Base-by-base conservation (phyloP, 2,113 vertebrate species). In the Coturnix japonica region DNA sequence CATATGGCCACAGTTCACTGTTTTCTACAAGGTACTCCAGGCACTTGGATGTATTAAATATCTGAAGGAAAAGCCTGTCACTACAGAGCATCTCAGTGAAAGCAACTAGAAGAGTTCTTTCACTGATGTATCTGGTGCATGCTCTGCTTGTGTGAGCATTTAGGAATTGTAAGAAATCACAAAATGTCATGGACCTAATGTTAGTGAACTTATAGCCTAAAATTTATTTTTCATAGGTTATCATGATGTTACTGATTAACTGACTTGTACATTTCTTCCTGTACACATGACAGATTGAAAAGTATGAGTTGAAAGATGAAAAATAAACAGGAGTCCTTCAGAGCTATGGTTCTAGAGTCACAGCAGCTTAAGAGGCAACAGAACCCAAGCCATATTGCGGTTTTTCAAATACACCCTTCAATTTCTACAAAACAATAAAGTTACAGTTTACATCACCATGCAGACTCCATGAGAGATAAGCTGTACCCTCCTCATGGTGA, bases 391-490 rank as follows among this genome's bases (percentile, higher is more conserved):
- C 43, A 2, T 19, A 19, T 56, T 35, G 3, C 35, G 89, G 33
- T 7, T 65, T 43, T 39, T 26, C 53, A 69, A 43, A 64, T 15
- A 37, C 13, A 70, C 9, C 11, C 67, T 71, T n/a, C 43, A 60
- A 16, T 15, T 35, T 47, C 21, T 78, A 4, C 0, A 0, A 44
- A 25, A 9, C 17, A 10, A 3, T 6, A 53, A 83, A 25, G 15
- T 23, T 74, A 15, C 25, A 51, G 7, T 10, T 63, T 15, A 23
- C 16, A 3, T 33, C 88, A 84, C 37, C 15, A 3, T 9, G 9
- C 22, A 47, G 72, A 21, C 4, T 17, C 39, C 14, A 11, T 19
- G 2, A 23, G 49, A 74, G 37, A 11, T 43, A 49, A 19, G 26
- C 14, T 23, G 14, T 20, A 31, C 19, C 22, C 9, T 51, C 17